Conservation (phyloP, 2,797 vertebrate genomes). For the Notolabrus celidotus region DNA sequence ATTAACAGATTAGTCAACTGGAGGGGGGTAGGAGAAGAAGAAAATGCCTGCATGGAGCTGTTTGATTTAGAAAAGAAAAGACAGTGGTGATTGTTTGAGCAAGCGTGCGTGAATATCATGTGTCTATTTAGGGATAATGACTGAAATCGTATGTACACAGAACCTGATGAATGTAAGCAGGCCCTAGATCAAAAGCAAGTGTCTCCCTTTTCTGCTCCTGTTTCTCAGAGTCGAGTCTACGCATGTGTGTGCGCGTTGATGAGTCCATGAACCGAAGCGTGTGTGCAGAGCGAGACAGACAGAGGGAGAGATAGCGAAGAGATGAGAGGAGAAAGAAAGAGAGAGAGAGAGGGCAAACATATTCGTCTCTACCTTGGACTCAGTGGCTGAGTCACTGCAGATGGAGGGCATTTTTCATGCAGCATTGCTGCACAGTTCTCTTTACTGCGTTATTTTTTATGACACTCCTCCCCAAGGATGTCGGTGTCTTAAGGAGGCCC, state of each 20-base stretch:
- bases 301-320: constrained; percentile 19
- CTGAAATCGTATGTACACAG: constrained; percentile 41
- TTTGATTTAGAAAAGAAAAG: constrained; percentile 68
- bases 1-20: constrained; percentile 78
- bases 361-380: constrained; percentile 75
- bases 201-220: constrained; percentile 23
- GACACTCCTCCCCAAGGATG: constrained; percentile 71
- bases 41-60: constrained; percentile 58
- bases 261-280: constrained; percentile 44
- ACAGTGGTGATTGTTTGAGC: constrained; percentile 70
- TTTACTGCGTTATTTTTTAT: constrained; percentile 72
- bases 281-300: constrained; percentile 32
- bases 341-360: constrained; percentile 58
- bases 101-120: constrained; percentile 52
- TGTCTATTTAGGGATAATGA: constrained; percentile 70
- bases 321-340: constrained; percentile 54
- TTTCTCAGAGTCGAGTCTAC: background rate
- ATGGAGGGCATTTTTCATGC: constrained; percentile 82
- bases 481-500: constrained; percentile 67
- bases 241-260: background rate
- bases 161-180: constrained; percentile 63
- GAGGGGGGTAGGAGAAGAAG: constrained; percentile 28
- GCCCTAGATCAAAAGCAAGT: constrained; percentile 47
- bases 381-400: constrained; percentile 80
- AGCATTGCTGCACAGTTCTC: constrained; percentile 73